These are phyloP conservation scores for Spilarctia lutea DNA, from an alignment of 2,888 invertebrate genomes.

Conservation along the genomic window DNA sequence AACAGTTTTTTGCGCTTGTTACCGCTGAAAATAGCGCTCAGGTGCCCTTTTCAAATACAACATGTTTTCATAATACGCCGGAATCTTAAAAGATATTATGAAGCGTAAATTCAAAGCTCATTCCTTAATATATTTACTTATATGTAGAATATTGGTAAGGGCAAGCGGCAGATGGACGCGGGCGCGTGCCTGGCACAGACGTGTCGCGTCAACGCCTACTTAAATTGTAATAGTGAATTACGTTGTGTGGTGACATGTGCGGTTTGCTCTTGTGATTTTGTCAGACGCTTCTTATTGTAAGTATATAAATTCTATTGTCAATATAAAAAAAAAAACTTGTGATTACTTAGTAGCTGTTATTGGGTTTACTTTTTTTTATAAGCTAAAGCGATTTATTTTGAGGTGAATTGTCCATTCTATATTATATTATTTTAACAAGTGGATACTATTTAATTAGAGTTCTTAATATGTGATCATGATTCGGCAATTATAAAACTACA, in stretches of 20 bases:
- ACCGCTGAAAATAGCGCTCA: slow-evolving; percentile 1
- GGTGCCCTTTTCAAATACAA: slow-evolving; percentile 2
- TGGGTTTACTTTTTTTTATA: not conserved
- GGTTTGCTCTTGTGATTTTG: slow-evolving; percentile 49
- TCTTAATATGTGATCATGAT: not conserved
- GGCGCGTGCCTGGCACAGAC: slow-evolving; percentile 44
- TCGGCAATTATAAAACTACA: not conserved
- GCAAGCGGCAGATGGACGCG: slow-evolving; percentile 51
- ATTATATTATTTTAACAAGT: not conserved
- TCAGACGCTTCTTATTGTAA: slow-evolving; percentile 41
- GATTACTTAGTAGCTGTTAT: too few species aligned
- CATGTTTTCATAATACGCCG: slow-evolving; percentile 16
- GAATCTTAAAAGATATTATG: slow-evolving; percentile 21
- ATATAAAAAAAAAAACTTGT: too few species aligned
- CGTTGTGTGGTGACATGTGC: slow-evolving; percentile 54
- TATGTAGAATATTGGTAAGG: slow-evolving; percentile 31
- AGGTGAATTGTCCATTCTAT: not conserved
- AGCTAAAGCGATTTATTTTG: not conserved
- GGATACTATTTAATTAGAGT: not conserved
- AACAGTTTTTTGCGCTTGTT: not conserved
- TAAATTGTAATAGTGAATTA: slow-evolving; percentile 42
- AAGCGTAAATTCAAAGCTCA: slow-evolving; percentile 27
- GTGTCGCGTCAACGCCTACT: slow-evolving; percentile 46
- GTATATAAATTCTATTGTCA: slow-evolving; percentile 21
- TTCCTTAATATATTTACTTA: slow-evolving; percentile 37